Conservation (phyloP, 2,797 vertebrate genomes). For the Notolepis coatsorum region DNA sequence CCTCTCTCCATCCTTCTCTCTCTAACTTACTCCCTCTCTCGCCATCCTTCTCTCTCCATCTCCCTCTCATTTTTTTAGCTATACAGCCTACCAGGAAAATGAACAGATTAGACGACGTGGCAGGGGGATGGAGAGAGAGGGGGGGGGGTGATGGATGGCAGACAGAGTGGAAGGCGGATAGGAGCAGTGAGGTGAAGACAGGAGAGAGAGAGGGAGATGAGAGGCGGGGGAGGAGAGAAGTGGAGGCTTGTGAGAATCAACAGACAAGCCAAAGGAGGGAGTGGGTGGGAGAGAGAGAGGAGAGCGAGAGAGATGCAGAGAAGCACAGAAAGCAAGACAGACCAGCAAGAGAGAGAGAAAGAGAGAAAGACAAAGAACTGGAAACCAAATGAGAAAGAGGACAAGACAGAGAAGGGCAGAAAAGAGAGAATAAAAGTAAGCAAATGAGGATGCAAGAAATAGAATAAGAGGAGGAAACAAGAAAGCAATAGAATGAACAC, state of each 20-base stretch:
- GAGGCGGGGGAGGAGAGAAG: no score
- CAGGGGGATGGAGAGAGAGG: slow-evolving; percentile 16
- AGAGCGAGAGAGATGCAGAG: background rate
- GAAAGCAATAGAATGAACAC: no score
- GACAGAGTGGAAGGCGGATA: background rate
- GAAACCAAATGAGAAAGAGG: background rate
- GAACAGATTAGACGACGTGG: slow-evolving; percentile 38
- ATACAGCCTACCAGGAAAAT: background rate
- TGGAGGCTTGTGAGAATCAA: background rate
- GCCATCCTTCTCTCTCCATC: background rate
- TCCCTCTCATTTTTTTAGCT: background rate
- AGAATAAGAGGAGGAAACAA: no score
- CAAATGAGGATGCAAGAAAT: background rate
- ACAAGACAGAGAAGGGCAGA: background rate
- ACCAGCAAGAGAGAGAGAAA: background rate
- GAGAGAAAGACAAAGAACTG: background rate
- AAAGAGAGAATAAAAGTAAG: background rate
- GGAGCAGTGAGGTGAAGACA: no score
- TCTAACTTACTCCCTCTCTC: no score
- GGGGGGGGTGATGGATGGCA: slow-evolving; percentile 55
- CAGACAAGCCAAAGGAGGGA: background rate
- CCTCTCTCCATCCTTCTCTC: background rate
- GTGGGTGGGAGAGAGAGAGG: slow-evolving; percentile 4
- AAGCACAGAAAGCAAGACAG: background rate
- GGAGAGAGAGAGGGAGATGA: slow-evolving; percentile 35